Percentiles rank a stretch among this genome's conserved stretches.
Conservation (phyloP, 2,888 invertebrate genomes). For the Tipula unca region DNA sequence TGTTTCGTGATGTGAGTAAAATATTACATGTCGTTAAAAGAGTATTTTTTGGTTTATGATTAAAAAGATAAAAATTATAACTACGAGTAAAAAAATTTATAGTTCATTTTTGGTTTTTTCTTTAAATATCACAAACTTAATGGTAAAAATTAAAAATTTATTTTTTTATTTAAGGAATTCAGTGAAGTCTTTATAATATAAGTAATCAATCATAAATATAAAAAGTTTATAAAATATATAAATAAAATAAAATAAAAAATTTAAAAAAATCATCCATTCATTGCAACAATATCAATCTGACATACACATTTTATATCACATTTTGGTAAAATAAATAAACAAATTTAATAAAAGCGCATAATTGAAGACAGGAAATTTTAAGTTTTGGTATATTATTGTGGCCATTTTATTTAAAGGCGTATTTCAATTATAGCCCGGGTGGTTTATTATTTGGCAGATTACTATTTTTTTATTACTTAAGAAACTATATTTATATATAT, state of each 20-base stretch:
- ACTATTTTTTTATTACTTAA: background rate
- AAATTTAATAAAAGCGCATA: background rate
- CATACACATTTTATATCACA: background rate
- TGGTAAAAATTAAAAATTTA: background rate
- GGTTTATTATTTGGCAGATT: slow-evolving; percentile 14
- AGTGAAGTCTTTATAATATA: background rate
- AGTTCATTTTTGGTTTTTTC: background rate
- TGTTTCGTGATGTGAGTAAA: background rate
- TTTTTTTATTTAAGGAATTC: background rate
- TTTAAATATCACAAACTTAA: slow-evolving; percentile 14
- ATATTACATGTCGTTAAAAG: background rate
- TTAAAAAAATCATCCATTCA: background rate
- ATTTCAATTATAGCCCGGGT: background rate
- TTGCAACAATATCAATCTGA: background rate
- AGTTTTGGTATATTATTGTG: background rate
- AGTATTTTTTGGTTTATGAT: slow-evolving; percentile 1
- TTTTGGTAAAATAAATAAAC: background rate
- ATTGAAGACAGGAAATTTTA: background rate
- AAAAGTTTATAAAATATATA: background rate
- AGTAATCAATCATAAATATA: background rate
- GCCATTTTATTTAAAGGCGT: background rate
- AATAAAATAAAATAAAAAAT: background rate
- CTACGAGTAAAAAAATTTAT: slow-evolving; percentile 8
- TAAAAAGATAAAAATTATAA: slow-evolving; percentile 14
- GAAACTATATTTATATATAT: background rate